These are phyloP conservation scores for Coendou prehensilis DNA, from an alignment of 2,797 vertebrate species.

Conservation along the genomic window DNA sequence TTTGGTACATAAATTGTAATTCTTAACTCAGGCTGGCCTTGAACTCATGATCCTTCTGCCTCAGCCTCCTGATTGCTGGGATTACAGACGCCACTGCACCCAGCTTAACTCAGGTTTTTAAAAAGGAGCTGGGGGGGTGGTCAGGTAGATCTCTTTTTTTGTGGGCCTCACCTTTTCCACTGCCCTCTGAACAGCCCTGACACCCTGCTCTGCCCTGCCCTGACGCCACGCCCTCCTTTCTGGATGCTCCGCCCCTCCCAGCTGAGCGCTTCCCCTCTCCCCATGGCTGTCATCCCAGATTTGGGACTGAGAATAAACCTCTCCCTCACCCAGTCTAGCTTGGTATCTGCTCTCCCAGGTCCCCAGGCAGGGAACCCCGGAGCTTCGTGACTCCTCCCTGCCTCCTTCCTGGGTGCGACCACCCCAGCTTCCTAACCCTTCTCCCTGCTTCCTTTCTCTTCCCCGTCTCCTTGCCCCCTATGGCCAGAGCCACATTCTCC, in stretches of 20 bases:
- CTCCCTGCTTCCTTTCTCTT: not conserved
- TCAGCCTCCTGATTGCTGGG: not conserved
- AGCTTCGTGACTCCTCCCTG: not conserved
- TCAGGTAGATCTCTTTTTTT: not conserved
- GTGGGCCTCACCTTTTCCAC: not conserved
- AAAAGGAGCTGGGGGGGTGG: not conserved
- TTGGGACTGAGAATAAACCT: not conserved
- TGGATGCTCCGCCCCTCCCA: not conserved
- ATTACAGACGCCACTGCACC: not conserved
- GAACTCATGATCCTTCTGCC: not conserved
- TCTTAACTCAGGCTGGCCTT: not conserved
- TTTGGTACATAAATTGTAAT: not conserved
- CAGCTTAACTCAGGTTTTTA: not conserved
- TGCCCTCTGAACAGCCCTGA: too few species aligned
- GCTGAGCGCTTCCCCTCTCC: not conserved
- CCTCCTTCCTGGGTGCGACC: not conserved
- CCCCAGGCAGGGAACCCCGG: not conserved
- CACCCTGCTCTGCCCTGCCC: not conserved
- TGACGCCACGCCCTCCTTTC: too few species aligned
- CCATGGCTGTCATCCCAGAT: not conserved
- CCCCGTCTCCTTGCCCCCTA: not conserved
- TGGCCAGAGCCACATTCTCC: not conserved
- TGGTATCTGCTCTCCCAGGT: not conserved
- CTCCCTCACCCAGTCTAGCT: not conserved
- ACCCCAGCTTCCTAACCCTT: not conserved